Conservation (phyloP, 1,140 invertebrate genomes). For the Orussus abietinus region DNA sequence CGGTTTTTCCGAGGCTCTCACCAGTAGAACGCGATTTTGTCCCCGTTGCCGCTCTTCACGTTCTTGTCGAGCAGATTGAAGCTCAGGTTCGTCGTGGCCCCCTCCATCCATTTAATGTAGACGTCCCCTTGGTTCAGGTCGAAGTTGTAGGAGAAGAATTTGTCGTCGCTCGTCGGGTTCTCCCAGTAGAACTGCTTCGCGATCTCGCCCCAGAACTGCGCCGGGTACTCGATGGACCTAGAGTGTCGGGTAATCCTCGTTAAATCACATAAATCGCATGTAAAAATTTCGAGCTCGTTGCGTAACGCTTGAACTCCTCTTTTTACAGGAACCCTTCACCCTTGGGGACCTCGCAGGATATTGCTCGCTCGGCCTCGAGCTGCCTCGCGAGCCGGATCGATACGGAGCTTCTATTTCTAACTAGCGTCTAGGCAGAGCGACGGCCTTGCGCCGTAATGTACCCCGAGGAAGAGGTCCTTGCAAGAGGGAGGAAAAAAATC, state of each 20-base stretch:
- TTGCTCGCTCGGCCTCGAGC: no score
- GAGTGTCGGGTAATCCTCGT: conserved; percentile 11
- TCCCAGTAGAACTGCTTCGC: conserved; percentile 91
- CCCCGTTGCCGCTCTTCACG: conserved; percentile 78
- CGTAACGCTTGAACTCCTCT: neutral
- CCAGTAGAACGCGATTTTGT: conserved; percentile 94
- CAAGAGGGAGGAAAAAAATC: no score
- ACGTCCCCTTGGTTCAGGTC: conserved; percentile 84
- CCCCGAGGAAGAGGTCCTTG: no score
- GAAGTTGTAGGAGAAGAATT: conserved; percentile 90
- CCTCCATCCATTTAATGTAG: conserved; percentile 91
- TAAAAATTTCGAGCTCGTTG: neutral
- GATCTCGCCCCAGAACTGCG: conserved; percentile 85
- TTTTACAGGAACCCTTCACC: neutral
- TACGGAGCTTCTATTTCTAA: conserved; percentile 23
- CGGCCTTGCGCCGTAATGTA: no score
- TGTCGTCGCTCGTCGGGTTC: conserved; percentile 63
- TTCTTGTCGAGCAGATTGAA: conserved; percentile 93
- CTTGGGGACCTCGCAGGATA: neutral
- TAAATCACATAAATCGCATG: neutral
- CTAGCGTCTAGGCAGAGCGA: no score
- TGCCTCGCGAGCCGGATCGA: neutral
- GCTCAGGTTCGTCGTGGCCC: conserved; percentile 90
- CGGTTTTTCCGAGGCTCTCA: no score
- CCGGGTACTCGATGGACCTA: conserved; percentile 78